Base-by-base conservation (phyloP, 2,113 vertebrate species). In the Galeopterus variegatus region DNA sequence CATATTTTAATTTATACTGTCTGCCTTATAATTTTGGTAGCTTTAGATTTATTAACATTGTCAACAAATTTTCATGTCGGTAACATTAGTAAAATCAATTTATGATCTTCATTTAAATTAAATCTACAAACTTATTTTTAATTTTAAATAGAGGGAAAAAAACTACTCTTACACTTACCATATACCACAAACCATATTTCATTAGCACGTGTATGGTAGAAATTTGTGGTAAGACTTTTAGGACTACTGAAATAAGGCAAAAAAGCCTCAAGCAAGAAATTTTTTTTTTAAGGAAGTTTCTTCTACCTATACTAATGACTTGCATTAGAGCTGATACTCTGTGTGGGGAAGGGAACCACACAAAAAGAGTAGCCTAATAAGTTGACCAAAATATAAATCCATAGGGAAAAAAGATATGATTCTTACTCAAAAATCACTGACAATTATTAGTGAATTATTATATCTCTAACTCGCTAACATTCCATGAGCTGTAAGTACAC, bases 381-480 rank as follows among this genome's bases (percentile, higher is more conserved):
- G 52, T 6, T 89, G n/a, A 41, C 41, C 28, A 84, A 93, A 93
- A 69, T 69, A 64, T 6, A 89, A 5, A 56, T 2, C 9, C 21
- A 24, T 5, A 77, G 41, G 41, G 24, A 52, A 13, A 70, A 84
- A 83, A 60, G 28, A 62, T 17, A 75, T 8, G 1, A 93, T 70
- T 76, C 73, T 80, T 88, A 75, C 23, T 80, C 36, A 69, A 96
- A 91, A 91, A 62, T 19, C 64, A 94, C 2, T 87, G n/a, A 50
- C 28, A 81, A 75, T 70, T 77, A 83, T 69, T 90, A 86, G 1
- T 89, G 45, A 90, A 62, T 84, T 77, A 89, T 56, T 77, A 6
- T 72, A 62, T 48, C 31, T 31, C 18, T 72, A 86, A 70, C 52
- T 60, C 92, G 67, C 75, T 82, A 88, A 82, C 4, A 8, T 79